A percentile compares a stretch with the other conserved stretches of the same genome.
These are phyloP conservation scores for Chiropotes sagulatus DNA, from an alignment of 2,797 vertebrate genomes.

Conservation along the genomic window DNA sequence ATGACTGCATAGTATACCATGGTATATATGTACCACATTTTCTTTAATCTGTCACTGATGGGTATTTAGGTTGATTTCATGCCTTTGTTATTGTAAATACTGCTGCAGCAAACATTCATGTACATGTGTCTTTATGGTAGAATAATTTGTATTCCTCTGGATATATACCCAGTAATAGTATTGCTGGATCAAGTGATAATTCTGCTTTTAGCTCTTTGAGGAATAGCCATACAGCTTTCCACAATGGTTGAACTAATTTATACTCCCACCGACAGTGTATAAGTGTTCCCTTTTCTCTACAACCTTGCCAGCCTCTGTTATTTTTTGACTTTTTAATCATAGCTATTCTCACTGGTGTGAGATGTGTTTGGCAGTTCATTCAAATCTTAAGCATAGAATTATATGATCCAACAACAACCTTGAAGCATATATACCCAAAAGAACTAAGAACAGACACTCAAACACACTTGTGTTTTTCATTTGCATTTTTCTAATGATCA, in stretches of 20 bases:
- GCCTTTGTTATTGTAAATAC: neutral
- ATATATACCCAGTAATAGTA: neutral
- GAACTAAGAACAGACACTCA: neutral
- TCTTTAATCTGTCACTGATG: neutral
- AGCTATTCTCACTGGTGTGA: neutral
- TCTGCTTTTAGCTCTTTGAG: neutral
- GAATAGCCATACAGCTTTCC: neutral
- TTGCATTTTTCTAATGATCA: neutral
- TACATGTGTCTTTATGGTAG: neutral
- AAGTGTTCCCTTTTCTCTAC: neutral
- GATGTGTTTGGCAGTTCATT: neutral
- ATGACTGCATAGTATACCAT: neutral
- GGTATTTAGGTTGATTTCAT: neutral
- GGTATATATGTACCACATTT: neutral
- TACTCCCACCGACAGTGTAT: neutral
- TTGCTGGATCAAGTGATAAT: neutral
- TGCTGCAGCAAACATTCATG: neutral
- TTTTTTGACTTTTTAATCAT: neutral
- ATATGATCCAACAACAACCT: neutral
- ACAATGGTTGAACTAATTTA: neutral
- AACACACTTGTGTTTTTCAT: neutral
- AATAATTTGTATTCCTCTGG: neutral
- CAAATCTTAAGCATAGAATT: neutral
- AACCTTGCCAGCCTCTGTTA: neutral
- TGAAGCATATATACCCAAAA: neutral